Percentiles rank a stretch among this genome's conserved stretches.
Conservation (phyloP, 2,888 invertebrate genomes). For the Rhagonycha lutea region DNA sequence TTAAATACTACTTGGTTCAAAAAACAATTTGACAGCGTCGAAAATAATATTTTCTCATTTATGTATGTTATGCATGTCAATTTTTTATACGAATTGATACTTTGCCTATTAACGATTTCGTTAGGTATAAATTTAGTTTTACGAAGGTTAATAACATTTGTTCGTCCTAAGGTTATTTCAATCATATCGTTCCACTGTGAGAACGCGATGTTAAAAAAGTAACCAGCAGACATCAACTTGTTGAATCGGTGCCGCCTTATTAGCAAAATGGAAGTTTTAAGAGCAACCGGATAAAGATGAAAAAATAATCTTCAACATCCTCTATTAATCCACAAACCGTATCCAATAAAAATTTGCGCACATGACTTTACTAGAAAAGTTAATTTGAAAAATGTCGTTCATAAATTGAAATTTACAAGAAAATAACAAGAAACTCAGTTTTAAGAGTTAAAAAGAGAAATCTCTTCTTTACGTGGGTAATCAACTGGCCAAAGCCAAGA, state of each 20-base stretch:
- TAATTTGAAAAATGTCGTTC: no score
- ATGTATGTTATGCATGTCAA: no score
- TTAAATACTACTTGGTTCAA: no score
- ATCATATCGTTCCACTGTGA: background rate
- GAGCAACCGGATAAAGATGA: background rate
- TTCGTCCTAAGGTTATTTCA: background rate
- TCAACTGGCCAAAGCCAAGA: background rate
- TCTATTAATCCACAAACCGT: constrained; percentile 18
- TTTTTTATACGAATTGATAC: background rate
- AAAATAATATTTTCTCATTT: background rate
- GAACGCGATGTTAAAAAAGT: background rate
- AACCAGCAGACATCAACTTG: constrained; percentile 2
- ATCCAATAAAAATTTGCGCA: background rate
- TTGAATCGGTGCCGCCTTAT: constrained; percentile 3
- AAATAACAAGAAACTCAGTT: no score
- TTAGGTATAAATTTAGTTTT: background rate
- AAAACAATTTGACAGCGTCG: background rate
- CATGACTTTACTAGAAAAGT: background rate
- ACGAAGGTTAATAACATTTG: background rate
- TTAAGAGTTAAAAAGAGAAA: no score
- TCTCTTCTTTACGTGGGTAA: background rate
- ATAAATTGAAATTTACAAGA: no score
- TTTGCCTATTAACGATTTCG: background rate
- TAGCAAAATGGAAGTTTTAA: constrained; percentile 2
- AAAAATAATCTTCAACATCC: constrained; percentile 12